Conservation (phyloP, 2,888 invertebrate genomes). For the Synanthedon vespiformis region DNA sequence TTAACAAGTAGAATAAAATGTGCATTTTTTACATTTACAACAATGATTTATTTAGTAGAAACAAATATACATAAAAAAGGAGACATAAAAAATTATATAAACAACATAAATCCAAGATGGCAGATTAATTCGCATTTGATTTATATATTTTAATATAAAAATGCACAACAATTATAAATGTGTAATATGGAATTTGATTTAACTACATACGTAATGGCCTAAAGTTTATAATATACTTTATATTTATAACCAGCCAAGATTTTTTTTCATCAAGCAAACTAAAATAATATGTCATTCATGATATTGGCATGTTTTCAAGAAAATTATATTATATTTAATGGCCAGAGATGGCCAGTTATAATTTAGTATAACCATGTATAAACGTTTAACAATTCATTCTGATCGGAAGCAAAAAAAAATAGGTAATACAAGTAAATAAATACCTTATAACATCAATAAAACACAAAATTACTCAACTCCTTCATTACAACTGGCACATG, state of each 20-base stretch:
- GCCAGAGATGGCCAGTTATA: conserved; percentile 24
- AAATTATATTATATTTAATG: conserved; percentile 6
- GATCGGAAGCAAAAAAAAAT: neutral
- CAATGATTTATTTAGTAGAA: too few relatives aligned
- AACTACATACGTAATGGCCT: too few relatives aligned
- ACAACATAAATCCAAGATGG: too few relatives aligned
- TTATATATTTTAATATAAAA: too few relatives aligned
- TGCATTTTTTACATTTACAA: too few relatives aligned
- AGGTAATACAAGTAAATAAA: neutral
- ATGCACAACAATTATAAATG: too few relatives aligned
- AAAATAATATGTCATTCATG: conserved; percentile 4
- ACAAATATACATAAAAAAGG: too few relatives aligned
- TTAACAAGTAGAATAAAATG: too few relatives aligned
- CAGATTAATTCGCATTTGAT: too few relatives aligned
- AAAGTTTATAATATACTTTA: neutral
- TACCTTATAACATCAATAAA: neutral
- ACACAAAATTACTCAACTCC: neutral
- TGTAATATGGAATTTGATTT: too few relatives aligned
- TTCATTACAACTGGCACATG: conserved; percentile 41
- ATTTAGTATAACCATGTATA: neutral
- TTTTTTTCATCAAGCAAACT: neutral
- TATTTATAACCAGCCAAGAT: neutral
- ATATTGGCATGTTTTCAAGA: conserved; percentile 33
- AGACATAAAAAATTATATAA: too few relatives aligned
- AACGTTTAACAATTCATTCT: neutral